These are phyloP conservation scores for Heptranchias perlo DNA, from an alignment of 2,113 vertebrate species.

Conservation along the genomic window DNA sequence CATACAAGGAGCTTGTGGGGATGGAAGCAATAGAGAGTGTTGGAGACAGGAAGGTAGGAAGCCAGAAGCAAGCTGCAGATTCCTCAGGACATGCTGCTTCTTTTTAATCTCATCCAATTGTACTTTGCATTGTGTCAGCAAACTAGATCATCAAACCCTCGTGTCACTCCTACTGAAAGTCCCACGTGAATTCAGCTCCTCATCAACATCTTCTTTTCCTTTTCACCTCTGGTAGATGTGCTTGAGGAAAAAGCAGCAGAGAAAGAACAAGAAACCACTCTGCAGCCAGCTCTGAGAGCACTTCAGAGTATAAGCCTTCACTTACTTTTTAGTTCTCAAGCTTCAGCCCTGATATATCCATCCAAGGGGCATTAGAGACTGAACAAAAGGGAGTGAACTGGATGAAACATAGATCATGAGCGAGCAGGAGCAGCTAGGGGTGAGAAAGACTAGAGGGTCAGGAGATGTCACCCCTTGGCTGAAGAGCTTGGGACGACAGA, in stretches of 20 bases:
- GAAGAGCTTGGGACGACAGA: too few species aligned
- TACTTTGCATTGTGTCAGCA: background rate
- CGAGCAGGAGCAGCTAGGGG: too few species aligned
- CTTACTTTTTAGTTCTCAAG: background rate
- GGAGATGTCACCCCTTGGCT: too few species aligned
- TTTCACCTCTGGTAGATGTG: background rate
- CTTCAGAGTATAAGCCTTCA: background rate
- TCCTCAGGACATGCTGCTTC: background rate
- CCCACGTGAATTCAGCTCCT: background rate
- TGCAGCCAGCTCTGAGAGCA: background rate
- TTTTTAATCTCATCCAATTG: background rate
- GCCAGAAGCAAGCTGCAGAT: background rate
- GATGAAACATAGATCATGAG: background rate
- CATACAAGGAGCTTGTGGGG: background rate
- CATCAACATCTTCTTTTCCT: background rate
- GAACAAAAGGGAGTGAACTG: background rate
- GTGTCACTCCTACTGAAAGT: background rate
- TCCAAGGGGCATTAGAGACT: background rate
- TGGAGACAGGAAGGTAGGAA: background rate
- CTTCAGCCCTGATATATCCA: background rate
- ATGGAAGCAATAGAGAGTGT: background rate
- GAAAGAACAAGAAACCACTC: background rate
- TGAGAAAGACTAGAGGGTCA: too few species aligned
- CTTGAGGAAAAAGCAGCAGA: background rate
- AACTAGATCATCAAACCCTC: background rate